Evolutionary conservation across 2,797 vertebrate genomes (phyloP).

Genomic region (Macropus fuliginosus): DNA sequence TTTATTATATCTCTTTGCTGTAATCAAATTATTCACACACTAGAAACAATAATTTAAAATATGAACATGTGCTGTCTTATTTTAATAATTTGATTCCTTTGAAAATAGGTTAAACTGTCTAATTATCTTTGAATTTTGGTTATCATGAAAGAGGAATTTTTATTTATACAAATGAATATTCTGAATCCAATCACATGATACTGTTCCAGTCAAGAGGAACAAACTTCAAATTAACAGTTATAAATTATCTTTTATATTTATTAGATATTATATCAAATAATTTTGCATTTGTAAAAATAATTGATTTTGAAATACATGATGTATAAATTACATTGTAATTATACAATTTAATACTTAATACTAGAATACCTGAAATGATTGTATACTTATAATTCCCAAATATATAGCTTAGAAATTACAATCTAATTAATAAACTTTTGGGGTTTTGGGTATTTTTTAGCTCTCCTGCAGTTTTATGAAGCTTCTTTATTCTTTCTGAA

Average conservation of each 20-base stretch:
- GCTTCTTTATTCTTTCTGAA: conserved; percentile 27
- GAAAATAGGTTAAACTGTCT: conserved; percentile 39
- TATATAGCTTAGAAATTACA: conserved; percentile 34
- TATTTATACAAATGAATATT: background rate
- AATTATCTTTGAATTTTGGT: conserved; percentile 53
- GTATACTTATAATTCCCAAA: conserved; percentile 11
- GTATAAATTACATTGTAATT: too few relatives aligned
- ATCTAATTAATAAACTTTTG: background rate
- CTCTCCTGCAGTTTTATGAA: conserved; percentile 23
- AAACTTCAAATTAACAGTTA: too few relatives aligned
- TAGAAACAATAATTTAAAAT: conserved; percentile 41
- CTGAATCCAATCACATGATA: conserved; percentile 19
- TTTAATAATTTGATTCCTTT: background rate
- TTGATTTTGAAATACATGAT: too few relatives aligned
- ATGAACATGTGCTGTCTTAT: conserved; percentile 17
- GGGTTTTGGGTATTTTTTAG: conserved; percentile 24
- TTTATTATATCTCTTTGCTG: conserved; percentile 33
- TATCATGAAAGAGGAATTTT: conserved; percentile 36
- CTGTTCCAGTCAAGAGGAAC: too few relatives aligned
- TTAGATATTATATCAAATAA: too few relatives aligned
- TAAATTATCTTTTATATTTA: too few relatives aligned
- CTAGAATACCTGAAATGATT: conserved; percentile 26
- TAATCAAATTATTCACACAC: conserved; percentile 26
- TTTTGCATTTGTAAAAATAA: too few relatives aligned
- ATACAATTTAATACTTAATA: background rate